Conservation (phyloP, 92 coral and sea anemone genomes). For the Scolanthus callimorphus region DNA sequence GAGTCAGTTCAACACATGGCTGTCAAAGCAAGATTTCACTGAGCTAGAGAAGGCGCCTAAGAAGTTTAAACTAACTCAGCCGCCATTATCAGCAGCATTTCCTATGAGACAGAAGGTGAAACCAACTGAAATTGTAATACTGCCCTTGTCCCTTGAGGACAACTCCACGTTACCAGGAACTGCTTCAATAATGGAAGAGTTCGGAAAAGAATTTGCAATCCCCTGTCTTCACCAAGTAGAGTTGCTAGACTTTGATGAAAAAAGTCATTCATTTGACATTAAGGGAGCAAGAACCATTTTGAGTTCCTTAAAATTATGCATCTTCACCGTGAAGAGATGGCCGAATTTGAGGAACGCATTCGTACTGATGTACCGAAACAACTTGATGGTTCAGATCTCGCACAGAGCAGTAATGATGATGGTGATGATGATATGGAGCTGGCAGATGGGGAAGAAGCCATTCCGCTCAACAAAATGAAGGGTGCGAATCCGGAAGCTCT, state of each 20-base stretch:
- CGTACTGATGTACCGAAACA: neutral
- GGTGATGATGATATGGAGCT: neutral
- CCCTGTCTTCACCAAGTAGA: constrained; percentile 11
- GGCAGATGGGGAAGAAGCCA: too few species aligned
- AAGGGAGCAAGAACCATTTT: constrained; percentile 19
- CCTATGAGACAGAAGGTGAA: neutral
- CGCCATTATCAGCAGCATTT: constrained; percentile 13
- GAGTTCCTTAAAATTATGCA: constrained; percentile 25
- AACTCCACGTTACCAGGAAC: constrained; percentile 38
- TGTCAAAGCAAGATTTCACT: constrained; percentile 8
- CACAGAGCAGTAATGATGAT: neutral
- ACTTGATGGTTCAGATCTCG: neutral
- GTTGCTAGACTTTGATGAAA: constrained; percentile 31
- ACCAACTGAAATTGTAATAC: constrained; percentile 3
- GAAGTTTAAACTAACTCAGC: neutral
- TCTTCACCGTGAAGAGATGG: constrained; percentile 23
- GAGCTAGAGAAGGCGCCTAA: neutral
- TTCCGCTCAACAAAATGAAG: too few species aligned
- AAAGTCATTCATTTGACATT: constrained; percentile 18
- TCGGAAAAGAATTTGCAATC: constrained; percentile 36
- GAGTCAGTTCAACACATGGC: constrained; percentile 27
- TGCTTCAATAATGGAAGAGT: constrained; percentile 42
- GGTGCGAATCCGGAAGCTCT: constrained; percentile 10
- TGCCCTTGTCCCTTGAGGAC: constrained; percentile 47
- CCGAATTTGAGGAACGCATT: neutral